Percentiles rank a stretch among this genome's conserved stretches.
phyloP scores from a whole-genome alignment of 2,888 invertebrate species.

The Hypercompe scribonia region DNA sequence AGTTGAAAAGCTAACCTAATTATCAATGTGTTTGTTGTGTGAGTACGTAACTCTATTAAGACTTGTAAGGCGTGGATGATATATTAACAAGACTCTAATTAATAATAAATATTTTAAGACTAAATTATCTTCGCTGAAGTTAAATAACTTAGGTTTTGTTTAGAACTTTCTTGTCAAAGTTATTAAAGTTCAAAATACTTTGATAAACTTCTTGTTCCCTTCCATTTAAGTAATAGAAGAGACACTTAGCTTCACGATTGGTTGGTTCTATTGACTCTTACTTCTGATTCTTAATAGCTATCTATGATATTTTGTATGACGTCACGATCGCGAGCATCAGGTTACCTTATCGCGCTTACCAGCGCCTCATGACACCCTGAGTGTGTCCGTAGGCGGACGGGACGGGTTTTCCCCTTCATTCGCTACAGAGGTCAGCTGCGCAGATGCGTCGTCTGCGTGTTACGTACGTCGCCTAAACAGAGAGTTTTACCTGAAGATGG shows the following conservation, averaged over 20 bases:
- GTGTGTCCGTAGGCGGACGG: no score
- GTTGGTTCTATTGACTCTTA: background rate
- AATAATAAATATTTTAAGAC: background rate
- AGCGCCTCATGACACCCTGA: no score
- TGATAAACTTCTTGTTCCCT: background rate
- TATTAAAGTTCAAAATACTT: background rate
- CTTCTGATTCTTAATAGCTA: no score
- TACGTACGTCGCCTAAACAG: no score
- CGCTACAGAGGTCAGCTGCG: no score
- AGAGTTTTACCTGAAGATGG: no score
- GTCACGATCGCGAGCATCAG: no score
- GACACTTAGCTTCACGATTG: background rate
- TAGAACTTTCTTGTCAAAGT: background rate
- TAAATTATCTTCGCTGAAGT: background rate
- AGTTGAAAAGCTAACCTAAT: slow-evolving; percentile 47
- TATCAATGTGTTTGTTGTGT: slow-evolving; percentile 20
- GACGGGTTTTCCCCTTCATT: no score
- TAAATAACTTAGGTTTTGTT: background rate
- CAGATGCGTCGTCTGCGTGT: no score
- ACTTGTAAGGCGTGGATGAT: background rate
- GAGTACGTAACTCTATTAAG: background rate
- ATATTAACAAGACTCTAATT: background rate
- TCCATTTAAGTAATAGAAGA: background rate
- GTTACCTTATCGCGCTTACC: no score
- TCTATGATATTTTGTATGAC: no score